Evolutionary conservation across 1,140 invertebrate genomes (phyloP).

Genomic region (Formica exsecta): DNA sequence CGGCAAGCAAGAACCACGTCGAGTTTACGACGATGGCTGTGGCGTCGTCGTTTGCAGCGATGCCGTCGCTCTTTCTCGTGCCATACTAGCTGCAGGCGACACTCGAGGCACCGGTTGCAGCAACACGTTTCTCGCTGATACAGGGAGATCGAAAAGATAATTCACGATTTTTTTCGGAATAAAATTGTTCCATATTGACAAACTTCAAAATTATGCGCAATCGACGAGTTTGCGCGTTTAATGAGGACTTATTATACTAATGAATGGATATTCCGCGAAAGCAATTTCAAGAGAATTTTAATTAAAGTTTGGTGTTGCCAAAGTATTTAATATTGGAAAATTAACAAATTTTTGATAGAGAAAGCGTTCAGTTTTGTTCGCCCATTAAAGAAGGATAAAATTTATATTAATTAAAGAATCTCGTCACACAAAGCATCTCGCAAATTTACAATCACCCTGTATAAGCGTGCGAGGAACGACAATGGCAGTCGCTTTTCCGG

Average conservation of each 20-base stretch:
- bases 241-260: background rate
- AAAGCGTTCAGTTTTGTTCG: background rate
- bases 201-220: background rate
- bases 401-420: slow-evolving; percentile 27
- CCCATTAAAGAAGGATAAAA: background rate
- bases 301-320: background rate
- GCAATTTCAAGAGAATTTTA: slow-evolving; percentile 20
- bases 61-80: background rate
- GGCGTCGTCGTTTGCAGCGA: slow-evolving; percentile 35
- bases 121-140: slow-evolving; percentile 7
- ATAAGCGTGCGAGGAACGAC: slow-evolving; percentile 1
- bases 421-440: background rate
- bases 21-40: slow-evolving; percentile 40
- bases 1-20: slow-evolving; percentile 63
- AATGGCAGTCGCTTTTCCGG: slow-evolving; percentile 6
- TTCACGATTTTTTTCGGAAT: background rate
- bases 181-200: background rate
- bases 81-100: slow-evolving; percentile 13
- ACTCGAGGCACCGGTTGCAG: slow-evolving; percentile 6
- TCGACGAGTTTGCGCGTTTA: background rate
- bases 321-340: slow-evolving; percentile 6
- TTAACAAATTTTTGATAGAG: background rate
- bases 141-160: background rate
- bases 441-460: background rate
- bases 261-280: background rate